Evolutionary conservation across 1,140 invertebrate species (phyloP).

Genomic region (Cydia strobilella): DNA sequence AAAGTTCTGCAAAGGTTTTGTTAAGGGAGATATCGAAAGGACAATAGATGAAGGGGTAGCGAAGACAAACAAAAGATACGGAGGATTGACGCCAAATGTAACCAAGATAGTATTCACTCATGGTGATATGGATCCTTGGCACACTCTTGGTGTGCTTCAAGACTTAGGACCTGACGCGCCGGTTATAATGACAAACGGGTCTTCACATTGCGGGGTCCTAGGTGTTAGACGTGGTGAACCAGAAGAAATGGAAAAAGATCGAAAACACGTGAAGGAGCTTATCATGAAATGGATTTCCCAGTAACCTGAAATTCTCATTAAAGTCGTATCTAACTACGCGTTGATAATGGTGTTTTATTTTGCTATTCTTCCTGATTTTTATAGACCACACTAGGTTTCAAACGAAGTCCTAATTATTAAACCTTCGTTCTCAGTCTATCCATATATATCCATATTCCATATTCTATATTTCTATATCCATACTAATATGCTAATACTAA

Average conservation of each 20-base stretch:
- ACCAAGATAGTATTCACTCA: conserved; percentile 81
- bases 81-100: conserved; percentile 73
- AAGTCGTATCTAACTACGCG: too few species aligned
- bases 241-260: not conserved
- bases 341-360: too few species aligned
- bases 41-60: conserved; percentile 64
- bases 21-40: conserved; percentile 44
- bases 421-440: too few species aligned
- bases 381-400: too few species aligned
- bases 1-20: conserved; percentile 25
- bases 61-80: conserved; percentile 81
- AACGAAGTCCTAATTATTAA: too few species aligned
- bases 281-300: conserved; percentile 22
- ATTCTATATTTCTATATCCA: too few species aligned
- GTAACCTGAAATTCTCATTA: not conserved
- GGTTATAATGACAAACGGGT: conserved; percentile 1
- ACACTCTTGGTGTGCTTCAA: conserved; percentile 75
- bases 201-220: conserved; percentile 23
- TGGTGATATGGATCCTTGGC: conserved; percentile 82
- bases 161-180: conserved; percentile 17
- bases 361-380: too few species aligned
- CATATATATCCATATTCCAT: too few species aligned
- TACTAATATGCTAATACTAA: too few species aligned
- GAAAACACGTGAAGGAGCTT: not conserved
- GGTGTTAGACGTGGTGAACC: not conserved